Conservation (phyloP, 2,113 vertebrate genomes). For the Scomber colias region DNA sequence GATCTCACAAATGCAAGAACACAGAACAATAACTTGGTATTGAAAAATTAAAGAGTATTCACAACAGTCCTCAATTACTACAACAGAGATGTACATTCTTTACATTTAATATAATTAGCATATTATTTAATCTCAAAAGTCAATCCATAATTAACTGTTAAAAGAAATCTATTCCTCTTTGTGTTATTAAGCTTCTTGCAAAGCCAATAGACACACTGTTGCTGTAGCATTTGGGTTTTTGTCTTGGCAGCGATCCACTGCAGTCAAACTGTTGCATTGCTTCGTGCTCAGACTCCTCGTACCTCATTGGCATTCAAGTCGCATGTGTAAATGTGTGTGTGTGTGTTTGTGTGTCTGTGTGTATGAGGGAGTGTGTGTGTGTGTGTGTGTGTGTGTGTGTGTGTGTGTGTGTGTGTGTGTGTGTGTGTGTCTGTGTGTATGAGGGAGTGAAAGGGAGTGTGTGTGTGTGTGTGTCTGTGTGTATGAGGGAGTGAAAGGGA, state of each 20-base stretch:
- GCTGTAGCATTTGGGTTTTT: conserved; percentile 51
- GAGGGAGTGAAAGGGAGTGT: not conserved
- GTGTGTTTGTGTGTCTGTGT: conserved; percentile 1
- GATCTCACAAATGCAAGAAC: not conserved
- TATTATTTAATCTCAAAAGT: not conserved
- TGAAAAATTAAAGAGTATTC: not conserved
- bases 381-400: conserved; percentile 1
- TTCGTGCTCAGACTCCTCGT: conserved; percentile 72
- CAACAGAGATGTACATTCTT: not conserved
- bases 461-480: not conserved
- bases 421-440: no score
- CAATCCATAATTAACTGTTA: not conserved
- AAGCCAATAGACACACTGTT: conserved; percentile 18
- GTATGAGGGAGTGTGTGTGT: no score
- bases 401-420: no score
- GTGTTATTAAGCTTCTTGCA: not conserved
- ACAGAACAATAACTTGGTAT: not conserved
- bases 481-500: not conserved
- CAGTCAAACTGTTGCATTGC: conserved; percentile 83
- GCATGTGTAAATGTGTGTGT: conserved; percentile 49
- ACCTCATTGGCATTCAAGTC: conserved; percentile 73
- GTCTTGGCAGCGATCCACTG: conserved; percentile 71
- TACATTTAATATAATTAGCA: not conserved
- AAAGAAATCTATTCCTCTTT: not conserved
- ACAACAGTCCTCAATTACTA: not conserved